phyloP scores from a whole-genome alignment of 2,888 invertebrate genomes.

The Fragum whitleyi region DNA sequence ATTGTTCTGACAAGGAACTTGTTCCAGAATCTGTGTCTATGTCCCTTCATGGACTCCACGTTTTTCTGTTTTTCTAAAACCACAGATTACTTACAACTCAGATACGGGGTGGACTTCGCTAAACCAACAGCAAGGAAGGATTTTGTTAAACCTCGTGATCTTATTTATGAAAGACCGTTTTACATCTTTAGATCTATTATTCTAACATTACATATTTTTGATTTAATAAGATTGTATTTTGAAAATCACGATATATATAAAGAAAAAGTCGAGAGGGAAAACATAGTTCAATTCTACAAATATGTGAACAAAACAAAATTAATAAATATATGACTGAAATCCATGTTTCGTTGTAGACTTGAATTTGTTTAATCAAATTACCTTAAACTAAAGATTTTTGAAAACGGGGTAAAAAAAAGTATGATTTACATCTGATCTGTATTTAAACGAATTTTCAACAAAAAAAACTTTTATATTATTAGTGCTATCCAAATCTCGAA shows the following conservation, averaged over 20 bases:
- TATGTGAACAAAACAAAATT: not conserved
- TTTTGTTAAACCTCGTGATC: not conserved
- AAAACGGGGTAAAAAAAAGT: too few species aligned
- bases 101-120: slow-evolving; percentile 14
- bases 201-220: not conserved
- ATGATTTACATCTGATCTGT: too few species aligned
- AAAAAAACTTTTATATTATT: too few species aligned
- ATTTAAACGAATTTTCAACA: too few species aligned
- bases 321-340: not conserved
- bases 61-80: slow-evolving; percentile 10
- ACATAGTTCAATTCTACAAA: not conserved
- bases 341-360: too few species aligned
- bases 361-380: too few species aligned
- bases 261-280: not conserved
- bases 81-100: slow-evolving; percentile 12
- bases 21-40: slow-evolving; percentile 21
- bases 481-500: too few species aligned
- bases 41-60: slow-evolving; percentile 11
- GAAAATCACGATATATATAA: slow-evolving; percentile 5
- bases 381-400: too few species aligned
- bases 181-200: slow-evolving; percentile 5
- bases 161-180: slow-evolving; percentile 22
- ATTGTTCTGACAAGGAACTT: not conserved
- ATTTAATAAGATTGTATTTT: not conserved
- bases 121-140: not conserved